Evolutionary conservation across 2,888 invertebrate genomes (phyloP), one percentile per base, ranked within the genome.

Genomic region (Disparrhopalites patrizii): DNA sequence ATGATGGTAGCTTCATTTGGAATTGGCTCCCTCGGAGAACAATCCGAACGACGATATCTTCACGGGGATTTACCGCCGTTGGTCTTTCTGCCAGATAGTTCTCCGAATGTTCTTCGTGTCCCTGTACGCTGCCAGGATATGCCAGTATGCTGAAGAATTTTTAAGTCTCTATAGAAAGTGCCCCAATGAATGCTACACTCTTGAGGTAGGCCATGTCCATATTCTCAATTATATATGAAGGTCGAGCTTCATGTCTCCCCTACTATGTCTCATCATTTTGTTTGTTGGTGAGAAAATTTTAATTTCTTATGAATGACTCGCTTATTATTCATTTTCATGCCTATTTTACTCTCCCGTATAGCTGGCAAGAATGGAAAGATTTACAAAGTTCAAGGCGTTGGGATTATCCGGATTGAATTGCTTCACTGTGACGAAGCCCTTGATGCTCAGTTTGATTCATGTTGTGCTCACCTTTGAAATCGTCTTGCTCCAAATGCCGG

Each of bases 401-500:
- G 72, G 72, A 13, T 36, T 70, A 31, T 56, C 56, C 25, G 70
- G 69, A 27, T 30, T 69, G 10, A 70, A 65, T 23, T 72, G 70
- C 33, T 72, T 68, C 47, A 54, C 67, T 3, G 69, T 72, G 13
- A 70, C 69, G 0, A 69, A 70, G 18, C 70, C 72, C 2, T 72
- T 72, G 33, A 68, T 72, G 27, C 30, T 72, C n/a, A 63, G 63
- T 10, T 50, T 72, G 3, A 57, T 70, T 54, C 70, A 67, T 43
- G 69, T 69, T 8, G 67, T 72, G 25, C 67, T 72, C 36, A 72
- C 72, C 3, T 68, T 72, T 50, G 72, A 70, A 66, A 72, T 72
- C 33, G 72, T 72, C 1, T 63, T 72, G 4, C 60, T 72, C 4
- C 72, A 72, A 57, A 67, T n/a, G n/a, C n/a, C n/a, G n/a, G n/a